Percentiles rank a stretch among this genome's conserved stretches.
Conservation (phyloP, 2,113 vertebrate genomes). For the Speoplatyrhinus poulsoni region DNA sequence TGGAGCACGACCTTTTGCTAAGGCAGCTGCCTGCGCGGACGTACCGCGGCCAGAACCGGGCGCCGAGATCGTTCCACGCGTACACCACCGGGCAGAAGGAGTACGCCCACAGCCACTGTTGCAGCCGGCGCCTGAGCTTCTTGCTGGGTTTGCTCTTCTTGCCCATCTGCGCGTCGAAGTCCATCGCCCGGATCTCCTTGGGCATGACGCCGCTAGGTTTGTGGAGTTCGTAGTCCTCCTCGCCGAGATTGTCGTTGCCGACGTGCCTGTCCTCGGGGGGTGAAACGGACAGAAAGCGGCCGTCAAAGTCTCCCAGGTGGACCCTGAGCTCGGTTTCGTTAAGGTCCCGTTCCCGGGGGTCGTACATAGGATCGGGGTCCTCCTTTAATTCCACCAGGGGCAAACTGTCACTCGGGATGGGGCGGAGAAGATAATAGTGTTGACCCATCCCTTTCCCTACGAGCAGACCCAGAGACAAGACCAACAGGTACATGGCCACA, state of each 20-base stretch:
- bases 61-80: conserved; percentile 94
- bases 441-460: conserved; percentile 81
- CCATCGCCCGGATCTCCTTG: conserved; percentile 89
- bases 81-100: conserved; percentile 92
- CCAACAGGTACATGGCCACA: conserved; percentile 80
- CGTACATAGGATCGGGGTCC: conserved; percentile 92
- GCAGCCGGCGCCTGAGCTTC: conserved; percentile 91
- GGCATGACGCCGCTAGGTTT: conserved; percentile 88
- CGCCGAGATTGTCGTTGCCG: conserved; percentile 76
- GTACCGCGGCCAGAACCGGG: conserved; percentile 93
- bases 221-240: conserved; percentile 79
- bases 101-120: conserved; percentile 97
- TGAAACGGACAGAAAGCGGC: conserved; percentile 84
- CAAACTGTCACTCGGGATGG: conserved; percentile 93
- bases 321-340: conserved; percentile 91
- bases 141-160: conserved; percentile 88
- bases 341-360: conserved; percentile 92
- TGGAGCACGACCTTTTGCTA: conserved; percentile 92
- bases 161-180: conserved; percentile 86
- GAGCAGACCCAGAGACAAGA: conserved; percentile 83
- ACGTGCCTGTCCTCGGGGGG: conserved; percentile 83
- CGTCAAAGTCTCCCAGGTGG: conserved; percentile 90
- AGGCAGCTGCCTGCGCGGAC: conserved; percentile 92
- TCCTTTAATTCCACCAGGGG: conserved; percentile 93
- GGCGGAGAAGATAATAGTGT: conserved; percentile 93